These are phyloP conservation scores for Hirtodrosophila histrioides DNA, from an alignment of 2,888 invertebrate species.

Conservation along the genomic window DNA sequence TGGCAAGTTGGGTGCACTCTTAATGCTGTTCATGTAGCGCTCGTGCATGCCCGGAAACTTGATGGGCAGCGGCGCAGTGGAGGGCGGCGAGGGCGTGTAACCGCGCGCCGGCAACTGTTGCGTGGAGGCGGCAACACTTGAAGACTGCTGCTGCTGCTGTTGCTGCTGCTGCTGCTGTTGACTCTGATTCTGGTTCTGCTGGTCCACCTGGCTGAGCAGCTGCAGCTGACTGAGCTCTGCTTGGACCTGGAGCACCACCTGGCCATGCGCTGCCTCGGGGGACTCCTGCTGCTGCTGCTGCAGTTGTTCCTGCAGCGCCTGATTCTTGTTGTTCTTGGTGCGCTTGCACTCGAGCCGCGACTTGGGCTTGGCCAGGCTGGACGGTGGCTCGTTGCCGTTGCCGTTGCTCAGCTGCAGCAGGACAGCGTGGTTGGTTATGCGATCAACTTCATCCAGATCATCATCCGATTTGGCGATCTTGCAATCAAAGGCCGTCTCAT, in stretches of 20 bases:
- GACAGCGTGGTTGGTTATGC: constrained; percentile 92
- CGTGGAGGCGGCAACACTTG: constrained; percentile 82
- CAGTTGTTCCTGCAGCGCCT: constrained; percentile 80
- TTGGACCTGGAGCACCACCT: constrained; percentile 70
- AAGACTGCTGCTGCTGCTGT: constrained; percentile 1
- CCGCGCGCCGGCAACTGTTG: constrained; percentile 88
- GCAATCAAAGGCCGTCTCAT: constrained; percentile 95
- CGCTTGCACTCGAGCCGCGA: constrained; percentile 82
- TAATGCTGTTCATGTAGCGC: constrained; percentile 90
- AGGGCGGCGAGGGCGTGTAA: constrained; percentile 92
- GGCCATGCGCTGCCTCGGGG: constrained; percentile 53
- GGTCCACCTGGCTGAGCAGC: constrained; percentile 85
- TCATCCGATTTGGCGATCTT: constrained; percentile 92
- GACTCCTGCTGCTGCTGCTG: constrained; percentile 40
- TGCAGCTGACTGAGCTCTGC: constrained; percentile 88
- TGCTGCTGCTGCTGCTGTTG: constrained; percentile 11
- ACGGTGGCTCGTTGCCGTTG: constrained; percentile 25
- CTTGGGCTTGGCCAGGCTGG: constrained; percentile 38
- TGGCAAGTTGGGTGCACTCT: constrained; percentile 92
- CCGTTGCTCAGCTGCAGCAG: constrained; percentile 85
- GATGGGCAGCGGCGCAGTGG: constrained; percentile 92
- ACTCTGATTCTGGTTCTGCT: constrained; percentile 83
- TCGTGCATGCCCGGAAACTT: constrained; percentile 90
- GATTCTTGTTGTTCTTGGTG: constrained; percentile 83
- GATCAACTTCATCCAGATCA: constrained; percentile 92